Conservation (phyloP, 2,888 invertebrate genomes). For the Perizoma flavofasciatum region DNA sequence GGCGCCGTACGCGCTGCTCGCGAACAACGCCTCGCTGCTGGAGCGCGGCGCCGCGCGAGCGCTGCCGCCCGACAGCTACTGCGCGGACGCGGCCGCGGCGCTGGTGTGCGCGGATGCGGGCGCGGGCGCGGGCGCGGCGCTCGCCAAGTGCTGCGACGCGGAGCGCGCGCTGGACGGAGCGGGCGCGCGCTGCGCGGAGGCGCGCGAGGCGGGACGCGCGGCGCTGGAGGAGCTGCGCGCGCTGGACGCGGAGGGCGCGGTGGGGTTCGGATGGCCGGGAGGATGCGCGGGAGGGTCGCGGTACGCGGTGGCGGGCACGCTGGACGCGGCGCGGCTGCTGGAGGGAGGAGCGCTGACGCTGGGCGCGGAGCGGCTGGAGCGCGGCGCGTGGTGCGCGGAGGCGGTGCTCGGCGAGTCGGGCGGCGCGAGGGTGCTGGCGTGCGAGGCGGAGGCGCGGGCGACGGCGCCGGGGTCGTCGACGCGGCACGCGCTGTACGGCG, state of each 20-base stretch:
- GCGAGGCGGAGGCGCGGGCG: constrained; percentile 82
- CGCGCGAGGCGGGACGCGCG: constrained; percentile 49
- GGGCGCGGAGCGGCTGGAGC: constrained; percentile 71
- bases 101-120: constrained; percentile 84
- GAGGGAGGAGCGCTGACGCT: constrained; percentile 84
- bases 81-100: constrained; percentile 87
- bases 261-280: constrained; percentile 68
- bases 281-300: constrained; percentile 69
- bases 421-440: constrained; percentile 59
- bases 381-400: constrained; percentile 78
- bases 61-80: constrained; percentile 85
- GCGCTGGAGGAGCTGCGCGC: constrained; percentile 62
- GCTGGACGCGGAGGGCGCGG: constrained; percentile 72
- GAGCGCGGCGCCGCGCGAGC: constrained; percentile 70
- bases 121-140: constrained; percentile 61
- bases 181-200: constrained; percentile 75
- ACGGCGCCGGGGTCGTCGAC: constrained; percentile 76
- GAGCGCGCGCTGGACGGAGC: constrained; percentile 84
- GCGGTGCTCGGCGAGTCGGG: constrained; percentile 68
- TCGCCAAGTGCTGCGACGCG: constrained; percentile 88
- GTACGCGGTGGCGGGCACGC: constrained; percentile 84
- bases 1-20: constrained; percentile 80
- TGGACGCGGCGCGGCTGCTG: constrained; percentile 71
- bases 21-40: constrained; percentile 86
- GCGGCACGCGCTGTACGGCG: constrained; percentile 89